Evolutionary conservation across 1,140 invertebrate species (phyloP).

Genomic region (Globodera rostochiensis): DNA sequence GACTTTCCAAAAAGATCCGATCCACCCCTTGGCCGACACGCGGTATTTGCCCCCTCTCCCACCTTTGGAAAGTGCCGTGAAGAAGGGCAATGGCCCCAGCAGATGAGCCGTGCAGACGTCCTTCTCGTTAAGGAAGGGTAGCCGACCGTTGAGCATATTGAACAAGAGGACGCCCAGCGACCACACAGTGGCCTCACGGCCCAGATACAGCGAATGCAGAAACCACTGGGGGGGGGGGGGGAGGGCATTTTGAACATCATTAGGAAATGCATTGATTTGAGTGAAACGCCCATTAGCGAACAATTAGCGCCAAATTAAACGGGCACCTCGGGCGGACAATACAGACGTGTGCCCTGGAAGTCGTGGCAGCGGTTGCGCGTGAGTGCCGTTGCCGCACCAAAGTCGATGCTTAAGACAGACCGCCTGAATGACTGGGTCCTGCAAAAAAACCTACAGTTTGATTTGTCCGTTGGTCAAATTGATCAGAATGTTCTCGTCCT

Average conservation of each 20-base stretch:
- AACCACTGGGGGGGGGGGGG: constrained; percentile 71
- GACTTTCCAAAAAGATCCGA: neutral
- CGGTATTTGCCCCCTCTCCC: neutral
- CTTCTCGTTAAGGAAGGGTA: constrained; percentile 74
- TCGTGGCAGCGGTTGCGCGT: constrained; percentile 70
- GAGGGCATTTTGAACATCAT: neutral
- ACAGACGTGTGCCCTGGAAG: constrained; percentile 72
- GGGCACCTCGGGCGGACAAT: constrained; percentile 69
- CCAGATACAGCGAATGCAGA: constrained; percentile 70
- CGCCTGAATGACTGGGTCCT: neutral
- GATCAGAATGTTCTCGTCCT: constrained; percentile 70
- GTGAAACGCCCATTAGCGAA: neutral
- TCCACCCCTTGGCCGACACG: too few species aligned
- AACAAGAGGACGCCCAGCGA: constrained; percentile 74
- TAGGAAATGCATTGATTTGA: neutral
- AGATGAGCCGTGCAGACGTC: constrained; percentile 69
- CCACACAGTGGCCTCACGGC: constrained; percentile 73
- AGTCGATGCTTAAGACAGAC: constrained; percentile 63
- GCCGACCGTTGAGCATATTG: constrained; percentile 76
- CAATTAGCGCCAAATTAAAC: neutral
- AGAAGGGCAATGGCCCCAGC: constrained; percentile 51
- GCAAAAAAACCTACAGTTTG: constrained; percentile 51
- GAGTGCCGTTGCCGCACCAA: constrained; percentile 68
- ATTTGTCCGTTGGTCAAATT: constrained; percentile 67
- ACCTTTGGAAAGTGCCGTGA: constrained; percentile 36